A percentile compares a stretch with the other conserved stretches of the same genome.
phyloP scores from a whole-genome alignment of 2,797 vertebrate genomes.

The Sparus aurata region DNA sequence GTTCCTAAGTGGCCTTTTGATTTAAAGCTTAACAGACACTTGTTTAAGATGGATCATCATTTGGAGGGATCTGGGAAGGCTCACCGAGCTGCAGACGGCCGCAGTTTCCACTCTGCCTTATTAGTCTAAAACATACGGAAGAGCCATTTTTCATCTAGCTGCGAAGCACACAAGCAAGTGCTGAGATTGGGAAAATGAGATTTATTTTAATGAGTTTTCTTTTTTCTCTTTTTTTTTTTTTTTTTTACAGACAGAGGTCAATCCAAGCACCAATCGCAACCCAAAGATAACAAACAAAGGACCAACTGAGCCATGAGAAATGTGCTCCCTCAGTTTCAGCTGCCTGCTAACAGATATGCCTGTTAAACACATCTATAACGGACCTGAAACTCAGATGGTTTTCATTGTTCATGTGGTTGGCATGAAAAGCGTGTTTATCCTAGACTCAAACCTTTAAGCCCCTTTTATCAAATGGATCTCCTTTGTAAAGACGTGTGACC shows the following conservation, averaged over 20 bases:
- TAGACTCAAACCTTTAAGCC: slow-evolving; percentile 45
- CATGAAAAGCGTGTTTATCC: slow-evolving; percentile 58
- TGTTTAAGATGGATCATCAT: slow-evolving; percentile 62
- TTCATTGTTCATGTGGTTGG: slow-evolving; percentile 52
- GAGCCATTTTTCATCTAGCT: slow-evolving; percentile 46
- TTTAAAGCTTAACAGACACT: slow-evolving; percentile 66
- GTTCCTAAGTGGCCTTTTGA: slow-evolving; percentile 59
- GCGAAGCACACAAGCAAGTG: slow-evolving; percentile 28
- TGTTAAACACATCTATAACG: slow-evolving; percentile 51
- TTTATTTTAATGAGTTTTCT: slow-evolving; percentile 49
- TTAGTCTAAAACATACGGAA: slow-evolving; percentile 30
- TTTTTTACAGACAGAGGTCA: slow-evolving; percentile 33
- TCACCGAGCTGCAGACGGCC: slow-evolving; percentile 48
- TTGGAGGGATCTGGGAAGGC: slow-evolving; percentile 52
- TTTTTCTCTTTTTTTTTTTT: not conserved
- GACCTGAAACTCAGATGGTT: slow-evolving; percentile 52
- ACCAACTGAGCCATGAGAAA: slow-evolving; percentile 32
- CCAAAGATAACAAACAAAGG: slow-evolving; percentile 67
- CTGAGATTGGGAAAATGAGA: slow-evolving; percentile 41
- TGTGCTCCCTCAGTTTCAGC: slow-evolving; percentile 48
- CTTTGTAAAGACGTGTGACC: slow-evolving; percentile 32
- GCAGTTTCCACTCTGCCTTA: slow-evolving; percentile 59
- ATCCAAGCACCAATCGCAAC: slow-evolving; percentile 16
- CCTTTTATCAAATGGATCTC: slow-evolving; percentile 43
- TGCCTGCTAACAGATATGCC: slow-evolving; percentile 50